phyloP scores from a whole-genome alignment of 2,797 vertebrate species.

The Peromyscus nudipes region DNA sequence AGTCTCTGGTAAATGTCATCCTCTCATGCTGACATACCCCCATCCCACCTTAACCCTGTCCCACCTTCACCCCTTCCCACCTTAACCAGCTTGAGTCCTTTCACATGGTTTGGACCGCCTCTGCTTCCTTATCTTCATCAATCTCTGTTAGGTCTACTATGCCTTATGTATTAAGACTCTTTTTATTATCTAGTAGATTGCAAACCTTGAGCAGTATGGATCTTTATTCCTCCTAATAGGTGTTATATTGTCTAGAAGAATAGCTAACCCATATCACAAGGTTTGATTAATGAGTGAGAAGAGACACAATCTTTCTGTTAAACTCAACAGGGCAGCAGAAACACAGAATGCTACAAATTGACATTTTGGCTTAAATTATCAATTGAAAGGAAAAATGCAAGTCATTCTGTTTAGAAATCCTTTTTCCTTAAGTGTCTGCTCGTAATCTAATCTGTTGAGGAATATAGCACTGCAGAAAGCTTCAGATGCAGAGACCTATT shows the following conservation, averaged over 20 bases:
- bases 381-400: not conserved
- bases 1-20: not conserved
- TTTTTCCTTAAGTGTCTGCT: not conserved
- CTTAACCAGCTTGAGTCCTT: not conserved
- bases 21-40: not conserved
- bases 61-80: too few species aligned
- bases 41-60: too few species aligned
- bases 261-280: not conserved
- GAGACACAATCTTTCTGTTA: not conserved
- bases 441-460: not conserved
- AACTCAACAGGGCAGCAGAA: not conserved
- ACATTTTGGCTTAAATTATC: constrained; percentile 14
- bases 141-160: not conserved
- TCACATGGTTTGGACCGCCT: not conserved
- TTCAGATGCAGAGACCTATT: not conserved
- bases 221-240: not conserved
- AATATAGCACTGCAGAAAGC: not conserved
- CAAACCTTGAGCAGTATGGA: not conserved
- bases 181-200: constrained; percentile 2
- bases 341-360: not conserved
- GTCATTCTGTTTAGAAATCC: not conserved
- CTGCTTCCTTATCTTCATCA: not conserved
- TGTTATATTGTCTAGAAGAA: not conserved
- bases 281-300: constrained; percentile 3
- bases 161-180: not conserved